Percentiles rank a stretch among this genome's conserved stretches.
Evolutionary conservation across 1,140 invertebrate genomes (phyloP).

Genomic region (Ips typographus): DNA sequence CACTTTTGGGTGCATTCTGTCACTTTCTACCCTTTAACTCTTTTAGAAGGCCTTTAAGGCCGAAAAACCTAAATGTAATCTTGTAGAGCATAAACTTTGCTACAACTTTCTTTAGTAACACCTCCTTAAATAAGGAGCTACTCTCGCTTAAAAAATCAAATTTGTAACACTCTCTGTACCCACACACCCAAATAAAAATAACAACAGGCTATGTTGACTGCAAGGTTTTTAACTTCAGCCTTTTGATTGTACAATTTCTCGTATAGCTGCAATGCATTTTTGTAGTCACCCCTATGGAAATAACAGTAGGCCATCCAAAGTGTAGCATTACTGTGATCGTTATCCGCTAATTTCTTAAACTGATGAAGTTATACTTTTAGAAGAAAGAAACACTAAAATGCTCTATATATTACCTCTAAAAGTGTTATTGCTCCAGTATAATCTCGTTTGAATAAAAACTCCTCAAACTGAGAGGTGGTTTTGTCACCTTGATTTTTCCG

Average conservation of each 20-base stretch:
- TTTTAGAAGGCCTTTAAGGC: too few species aligned
- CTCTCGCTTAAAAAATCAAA: too few species aligned
- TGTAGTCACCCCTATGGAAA: constrained; percentile 94
- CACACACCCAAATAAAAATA: constrained; percentile 85
- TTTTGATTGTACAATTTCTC: constrained; percentile 54
- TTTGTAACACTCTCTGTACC: not conserved
- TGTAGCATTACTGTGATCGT: constrained; percentile 54
- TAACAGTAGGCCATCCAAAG: constrained; percentile 92
- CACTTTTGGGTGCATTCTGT: too few species aligned
- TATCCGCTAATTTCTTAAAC: constrained; percentile 48
- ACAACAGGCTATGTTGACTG: constrained; percentile 87
- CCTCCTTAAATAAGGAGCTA: too few species aligned
- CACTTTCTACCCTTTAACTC: too few species aligned
- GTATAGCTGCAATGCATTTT: constrained; percentile 78
- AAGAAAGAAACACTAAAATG: not conserved
- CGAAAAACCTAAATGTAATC: too few species aligned
- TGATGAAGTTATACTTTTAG: constrained; percentile 32
- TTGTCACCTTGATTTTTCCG: constrained; percentile 41
- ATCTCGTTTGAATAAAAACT: constrained; percentile 86
- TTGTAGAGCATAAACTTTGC: too few species aligned
- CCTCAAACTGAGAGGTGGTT: constrained; percentile 79
- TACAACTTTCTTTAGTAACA: too few species aligned
- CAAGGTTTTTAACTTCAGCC: constrained; percentile 57
- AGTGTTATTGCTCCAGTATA: constrained; percentile 93
- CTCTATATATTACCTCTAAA: constrained; percentile 70